A percentile compares a stretch with the other conserved stretches of the same genome.
Conservation (phyloP, 2,797 vertebrate species). For the Margarornis squamiger region DNA sequence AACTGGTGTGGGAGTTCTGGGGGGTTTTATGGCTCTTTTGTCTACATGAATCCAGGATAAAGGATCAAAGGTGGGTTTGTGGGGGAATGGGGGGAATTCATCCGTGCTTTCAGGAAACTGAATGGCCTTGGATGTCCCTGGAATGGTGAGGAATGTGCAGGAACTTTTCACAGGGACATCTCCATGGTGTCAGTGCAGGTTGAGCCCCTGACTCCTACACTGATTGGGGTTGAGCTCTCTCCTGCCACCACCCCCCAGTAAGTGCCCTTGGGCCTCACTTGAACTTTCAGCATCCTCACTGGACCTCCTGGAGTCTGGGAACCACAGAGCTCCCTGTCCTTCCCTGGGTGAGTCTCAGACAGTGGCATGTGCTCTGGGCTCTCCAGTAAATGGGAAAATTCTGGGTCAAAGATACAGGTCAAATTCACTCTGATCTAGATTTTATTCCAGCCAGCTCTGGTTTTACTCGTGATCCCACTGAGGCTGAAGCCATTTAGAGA, state of each 20-base stretch:
- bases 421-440: background rate
- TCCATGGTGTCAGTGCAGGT: accelerated
- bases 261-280: background rate
- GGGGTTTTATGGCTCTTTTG: background rate
- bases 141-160: background rate
- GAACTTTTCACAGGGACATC: accelerated
- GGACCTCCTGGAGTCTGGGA: background rate
- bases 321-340: background rate
- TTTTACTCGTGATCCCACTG: background rate
- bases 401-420: background rate
- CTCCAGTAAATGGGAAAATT: background rate
- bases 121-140: background rate
- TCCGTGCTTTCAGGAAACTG: background rate
- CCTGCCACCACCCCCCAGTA: background rate
- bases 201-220: accelerated
- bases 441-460: background rate
- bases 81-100: background rate
- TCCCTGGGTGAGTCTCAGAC: background rate
- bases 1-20: background rate
- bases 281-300: background rate
- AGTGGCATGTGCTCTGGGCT: background rate
- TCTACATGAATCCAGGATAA: background rate
- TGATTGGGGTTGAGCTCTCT: background rate
- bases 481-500: accelerated
- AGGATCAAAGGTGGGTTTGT: background rate